Evolutionary conservation across 2,797 vertebrate species (phyloP), one percentile per base, ranked within the genome.

Genomic region (Lerista edwardsae): DNA sequence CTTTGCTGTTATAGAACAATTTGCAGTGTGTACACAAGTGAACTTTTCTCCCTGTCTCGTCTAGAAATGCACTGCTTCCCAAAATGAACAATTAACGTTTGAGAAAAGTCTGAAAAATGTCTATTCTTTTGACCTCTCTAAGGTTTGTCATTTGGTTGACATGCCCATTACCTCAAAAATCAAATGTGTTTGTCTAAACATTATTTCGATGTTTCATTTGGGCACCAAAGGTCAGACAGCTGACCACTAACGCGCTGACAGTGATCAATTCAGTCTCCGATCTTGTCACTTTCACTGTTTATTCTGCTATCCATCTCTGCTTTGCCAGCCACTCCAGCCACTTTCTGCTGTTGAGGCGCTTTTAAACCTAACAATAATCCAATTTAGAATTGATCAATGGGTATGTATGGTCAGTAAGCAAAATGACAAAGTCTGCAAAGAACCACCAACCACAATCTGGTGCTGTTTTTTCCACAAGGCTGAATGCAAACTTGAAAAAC

Each of bases 371-470:
- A 96, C 96, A 96, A 97, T 97, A 97, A 97, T 97, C 97, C 96
- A 97, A 97, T 97, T 97, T 97, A 95, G 96, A 96, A 95, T 94
- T 95, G 97, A 97, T 97, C 97, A 96, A 97, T 97, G 96, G 93
- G 95, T 97, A 95, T 79, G 93, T 97, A 97, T 96, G 96, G 97
- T 97, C 96, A 96, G 97, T 94, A 94, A 96, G 96, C 96, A 92
- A 95, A 97, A 96, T 93, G 95, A 95, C 96, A 93, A 93, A 96
- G 95, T 94, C 95, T 91, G 91, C 86, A 82, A 11, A 90, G 88
- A 91, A 93, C 95, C 90, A 12, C 95, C 91, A 95, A 96, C 96
- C 96, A 91, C 96, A 94, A 93, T 71, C 88, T 15, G 84, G 83
- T 90, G 89, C n/a, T 90, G 62, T 84, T 91, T 84, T 91, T 88